Percentiles rank a stretch among this genome's conserved stretches.
Conservation (phyloP, 1,140 invertebrate species). For the Amyelois transitella region DNA sequence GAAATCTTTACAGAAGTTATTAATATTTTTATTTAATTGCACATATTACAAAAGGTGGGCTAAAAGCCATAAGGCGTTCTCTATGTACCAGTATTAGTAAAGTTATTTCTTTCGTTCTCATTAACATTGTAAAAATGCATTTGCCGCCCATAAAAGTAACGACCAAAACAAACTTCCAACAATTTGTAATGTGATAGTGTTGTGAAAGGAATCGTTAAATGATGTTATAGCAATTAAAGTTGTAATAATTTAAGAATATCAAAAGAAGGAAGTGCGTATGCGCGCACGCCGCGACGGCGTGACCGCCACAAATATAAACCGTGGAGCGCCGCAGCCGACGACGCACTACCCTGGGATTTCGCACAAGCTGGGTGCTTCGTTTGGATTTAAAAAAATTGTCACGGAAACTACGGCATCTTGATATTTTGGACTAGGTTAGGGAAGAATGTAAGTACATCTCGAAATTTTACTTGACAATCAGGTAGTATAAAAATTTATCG, state of each 20-base stretch:
- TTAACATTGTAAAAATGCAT: no score
- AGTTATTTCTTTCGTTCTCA: no score
- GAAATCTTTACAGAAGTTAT: background rate
- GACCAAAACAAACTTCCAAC: background rate
- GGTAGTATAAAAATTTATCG: no score
- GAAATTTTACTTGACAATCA: no score
- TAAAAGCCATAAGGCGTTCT: no score
- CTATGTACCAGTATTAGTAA: no score
- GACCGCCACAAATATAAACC: conserved; percentile 43
- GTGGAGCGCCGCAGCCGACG: conserved; percentile 17
- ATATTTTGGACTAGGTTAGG: no score
- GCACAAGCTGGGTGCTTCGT: background rate
- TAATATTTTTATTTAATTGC: no score
- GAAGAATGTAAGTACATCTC: no score
- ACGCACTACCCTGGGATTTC: conserved; percentile 7
- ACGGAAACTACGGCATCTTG: no score
- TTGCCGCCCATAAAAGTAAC: no score
- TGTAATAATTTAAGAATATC: background rate
- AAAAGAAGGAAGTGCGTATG: conserved; percentile 25
- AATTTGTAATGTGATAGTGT: background rate
- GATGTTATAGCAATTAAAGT: background rate
- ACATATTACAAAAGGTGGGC: no score
- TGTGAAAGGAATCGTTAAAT: background rate
- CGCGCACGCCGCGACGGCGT: conserved; percentile 34
- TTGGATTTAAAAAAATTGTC: background rate